Percentiles rank a stretch among this genome's conserved stretches.
phyloP scores from a whole-genome alignment of 2,888 invertebrate species.

The Abrostola tripartita region DNA sequence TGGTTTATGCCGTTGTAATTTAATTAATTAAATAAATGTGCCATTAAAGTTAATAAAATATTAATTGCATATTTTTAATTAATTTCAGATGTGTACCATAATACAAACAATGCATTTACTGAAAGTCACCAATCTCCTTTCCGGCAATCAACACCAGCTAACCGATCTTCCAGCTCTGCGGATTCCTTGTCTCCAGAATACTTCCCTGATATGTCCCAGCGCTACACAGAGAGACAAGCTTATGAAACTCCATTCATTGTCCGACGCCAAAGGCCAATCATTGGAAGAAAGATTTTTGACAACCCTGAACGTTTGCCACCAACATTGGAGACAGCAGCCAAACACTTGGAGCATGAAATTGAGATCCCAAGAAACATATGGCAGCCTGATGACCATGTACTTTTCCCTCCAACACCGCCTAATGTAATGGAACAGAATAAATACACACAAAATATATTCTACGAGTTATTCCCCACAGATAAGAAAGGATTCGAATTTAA shows the following conservation, averaged over 20 bases:
- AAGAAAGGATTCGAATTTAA: constrained; percentile 62
- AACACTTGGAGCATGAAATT: constrained; percentile 26
- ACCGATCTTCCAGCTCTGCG: constrained; percentile 76
- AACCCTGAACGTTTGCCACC: constrained; percentile 48
- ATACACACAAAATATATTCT: constrained; percentile 47
- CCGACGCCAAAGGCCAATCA: constrained; percentile 69
- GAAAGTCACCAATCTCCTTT: constrained; percentile 56
- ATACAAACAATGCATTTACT: constrained; percentile 37
- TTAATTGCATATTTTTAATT: background rate
- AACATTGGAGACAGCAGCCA: constrained; percentile 42
- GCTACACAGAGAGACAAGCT: constrained; percentile 27
- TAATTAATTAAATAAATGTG: too few species aligned
- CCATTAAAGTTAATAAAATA: background rate
- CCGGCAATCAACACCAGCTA: constrained; percentile 61
- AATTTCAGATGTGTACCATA: constrained; percentile 63
- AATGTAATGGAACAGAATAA: constrained; percentile 45
- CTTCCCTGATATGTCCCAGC: constrained; percentile 64
- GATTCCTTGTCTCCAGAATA: constrained; percentile 81
- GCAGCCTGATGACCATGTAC: constrained; percentile 42
- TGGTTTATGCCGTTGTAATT: too few species aligned
- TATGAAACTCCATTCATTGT: constrained; percentile 54
- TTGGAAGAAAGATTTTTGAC: constrained; percentile 74
- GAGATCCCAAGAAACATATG: constrained; percentile 40
- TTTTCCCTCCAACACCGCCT: constrained; percentile 58
- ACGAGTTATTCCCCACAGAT: constrained; percentile 75